phyloP scores from a whole-genome alignment of 2,797 vertebrate genomes.

The Tamandua tetradactyla region DNA sequence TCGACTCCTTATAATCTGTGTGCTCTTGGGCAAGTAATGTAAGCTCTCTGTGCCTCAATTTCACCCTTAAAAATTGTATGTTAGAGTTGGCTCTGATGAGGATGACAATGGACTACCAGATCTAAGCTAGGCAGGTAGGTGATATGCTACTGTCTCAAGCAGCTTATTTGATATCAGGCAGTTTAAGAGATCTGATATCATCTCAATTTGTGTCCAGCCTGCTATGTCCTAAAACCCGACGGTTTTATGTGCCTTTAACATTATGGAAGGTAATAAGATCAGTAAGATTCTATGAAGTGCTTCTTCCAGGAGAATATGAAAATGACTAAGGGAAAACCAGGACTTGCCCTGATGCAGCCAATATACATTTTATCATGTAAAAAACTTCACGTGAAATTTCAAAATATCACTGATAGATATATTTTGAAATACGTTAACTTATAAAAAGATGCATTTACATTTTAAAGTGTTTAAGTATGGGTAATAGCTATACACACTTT shows the following conservation, averaged over 20 bases:
- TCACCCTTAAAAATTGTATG: not conserved
- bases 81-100: not conserved
- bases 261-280: not conserved
- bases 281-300: not conserved
- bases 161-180: no score
- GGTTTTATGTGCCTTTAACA: not conserved
- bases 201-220: not conserved
- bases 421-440: slow-evolving; percentile 21
- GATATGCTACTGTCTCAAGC: not conserved
- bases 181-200: not conserved
- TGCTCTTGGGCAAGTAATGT: not conserved
- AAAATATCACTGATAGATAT: not conserved
- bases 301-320: not conserved
- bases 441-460: not conserved
- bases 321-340: not conserved
- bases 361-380: not conserved
- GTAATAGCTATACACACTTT: not conserved
- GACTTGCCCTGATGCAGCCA: not conserved
- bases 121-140: not conserved
- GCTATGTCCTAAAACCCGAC: not conserved
- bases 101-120: not conserved
- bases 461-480: not conserved
- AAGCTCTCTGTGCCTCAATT: not conserved
- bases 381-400: not conserved
- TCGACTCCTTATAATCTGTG: not conserved